Percentiles rank a stretch among this genome's conserved stretches.
Conservation (phyloP, 2,888 invertebrate genomes). For the Drosophila algonquin region DNA sequence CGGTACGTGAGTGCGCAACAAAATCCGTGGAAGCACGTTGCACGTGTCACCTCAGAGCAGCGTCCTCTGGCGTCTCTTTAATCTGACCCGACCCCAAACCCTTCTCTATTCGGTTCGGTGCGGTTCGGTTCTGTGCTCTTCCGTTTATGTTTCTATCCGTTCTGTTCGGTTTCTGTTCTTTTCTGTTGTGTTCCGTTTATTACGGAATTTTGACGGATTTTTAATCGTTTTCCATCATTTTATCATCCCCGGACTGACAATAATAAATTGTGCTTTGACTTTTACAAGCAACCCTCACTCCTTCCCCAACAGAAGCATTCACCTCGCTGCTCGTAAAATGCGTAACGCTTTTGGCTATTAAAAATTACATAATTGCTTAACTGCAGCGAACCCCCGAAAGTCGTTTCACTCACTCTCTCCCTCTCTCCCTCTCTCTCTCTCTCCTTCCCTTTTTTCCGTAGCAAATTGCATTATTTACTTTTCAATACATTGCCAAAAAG, state of each 20-base stretch:
- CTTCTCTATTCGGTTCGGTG: neutral
- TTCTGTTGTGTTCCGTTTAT: constrained; percentile 35
- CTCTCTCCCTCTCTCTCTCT: constrained; percentile 4
- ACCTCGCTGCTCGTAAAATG: constrained; percentile 49
- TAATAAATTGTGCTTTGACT: constrained; percentile 73
- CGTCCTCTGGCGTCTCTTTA: constrained; percentile 33
- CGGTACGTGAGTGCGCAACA: constrained; percentile 55
- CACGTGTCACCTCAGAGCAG: constrained; percentile 58
- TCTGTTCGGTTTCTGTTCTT: neutral
- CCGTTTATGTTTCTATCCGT: neutral
- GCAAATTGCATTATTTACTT: constrained; percentile 72
- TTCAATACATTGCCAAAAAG: constrained; percentile 59
- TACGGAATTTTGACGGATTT: constrained; percentile 55
- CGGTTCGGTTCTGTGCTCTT: neutral
- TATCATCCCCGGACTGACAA: constrained; percentile 55
- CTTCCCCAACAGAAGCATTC: neutral
- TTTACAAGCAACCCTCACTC: constrained; percentile 50
- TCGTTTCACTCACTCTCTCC: constrained; percentile 13
- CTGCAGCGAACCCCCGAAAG: constrained; percentile 51
- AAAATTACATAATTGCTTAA: constrained; percentile 76
- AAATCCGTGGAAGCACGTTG: constrained; percentile 59
- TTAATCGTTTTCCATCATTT: constrained; percentile 61
- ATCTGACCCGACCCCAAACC: neutral
- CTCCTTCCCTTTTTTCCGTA: constrained; percentile 47
- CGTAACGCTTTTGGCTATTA: constrained; percentile 65